A percentile compares a stretch with the other conserved stretches of the same genome.
These are phyloP conservation scores for Chirona hameri DNA, from an alignment of 2,888 invertebrate species.

Conservation along the genomic window DNA sequence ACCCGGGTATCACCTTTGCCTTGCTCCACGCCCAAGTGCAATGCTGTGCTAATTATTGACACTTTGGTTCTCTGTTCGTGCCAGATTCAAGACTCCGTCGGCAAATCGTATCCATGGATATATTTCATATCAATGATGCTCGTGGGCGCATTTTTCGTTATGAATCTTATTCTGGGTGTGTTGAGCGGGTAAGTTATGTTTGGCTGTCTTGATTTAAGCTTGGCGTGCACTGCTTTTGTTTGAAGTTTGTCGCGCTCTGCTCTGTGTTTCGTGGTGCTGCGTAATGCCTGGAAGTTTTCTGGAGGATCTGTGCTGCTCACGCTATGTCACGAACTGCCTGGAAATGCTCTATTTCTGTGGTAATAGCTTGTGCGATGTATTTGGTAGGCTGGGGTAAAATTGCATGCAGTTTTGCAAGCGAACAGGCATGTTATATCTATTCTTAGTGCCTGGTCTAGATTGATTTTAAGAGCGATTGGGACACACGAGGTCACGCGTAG, in stretches of 20 bases:
- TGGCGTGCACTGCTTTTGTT: not conserved
- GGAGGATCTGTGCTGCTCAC: not conserved
- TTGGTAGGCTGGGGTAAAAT: no score
- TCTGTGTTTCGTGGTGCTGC: not conserved
- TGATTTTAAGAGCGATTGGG: no score
- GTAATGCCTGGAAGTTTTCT: not conserved
- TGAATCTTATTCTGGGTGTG: slow-evolving; percentile 99
- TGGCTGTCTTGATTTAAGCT: not conserved
- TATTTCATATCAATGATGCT: slow-evolving; percentile 98
- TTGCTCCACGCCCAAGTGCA: not conserved
- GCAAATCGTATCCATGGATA: slow-evolving; percentile 56
- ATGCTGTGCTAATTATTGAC: not conserved
- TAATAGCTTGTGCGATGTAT: no score
- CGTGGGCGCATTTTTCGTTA: slow-evolving; percentile 98
- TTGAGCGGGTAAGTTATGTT: slow-evolving; percentile 79
- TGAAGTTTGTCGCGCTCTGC: not conserved
- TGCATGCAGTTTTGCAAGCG: no score
- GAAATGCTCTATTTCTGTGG: no score
- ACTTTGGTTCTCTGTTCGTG: not conserved
- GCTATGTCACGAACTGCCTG: not conserved
- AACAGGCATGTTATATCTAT: no score
- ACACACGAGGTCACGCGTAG: no score
- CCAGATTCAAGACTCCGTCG: slow-evolving; percentile 55
- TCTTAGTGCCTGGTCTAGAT: no score
- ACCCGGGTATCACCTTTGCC: not conserved